Base-by-base conservation (phyloP, 1,140 invertebrate genomes). In the Hydropsyche tenuis region DNA sequence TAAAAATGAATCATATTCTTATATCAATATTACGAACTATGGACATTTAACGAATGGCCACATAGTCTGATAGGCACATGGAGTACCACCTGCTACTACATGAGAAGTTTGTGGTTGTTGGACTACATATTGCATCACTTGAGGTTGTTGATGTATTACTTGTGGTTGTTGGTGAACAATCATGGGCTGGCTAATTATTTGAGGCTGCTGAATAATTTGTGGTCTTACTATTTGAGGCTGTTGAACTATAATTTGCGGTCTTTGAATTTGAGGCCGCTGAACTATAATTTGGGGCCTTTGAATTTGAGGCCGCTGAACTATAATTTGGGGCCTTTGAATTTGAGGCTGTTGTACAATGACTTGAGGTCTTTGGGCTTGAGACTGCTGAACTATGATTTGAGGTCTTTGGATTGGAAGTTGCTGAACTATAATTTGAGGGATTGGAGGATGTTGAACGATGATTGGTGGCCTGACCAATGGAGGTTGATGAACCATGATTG, bases 41-140 rank as follows among this genome's bases (percentile, higher is more conserved):
- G 1, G 56, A 20, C 56, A 60, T 25, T 25, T 60, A 12, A 60
- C 20, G n/a, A 12, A 60, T 22, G 56, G 56, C 56, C 56, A 60
- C 1, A 7, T 12, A 60, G 23, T 60, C 25, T 25, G 20, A 60
- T 60, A 60, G 4, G 7, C 5, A 25, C 48, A 53, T 18, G 9
- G 9, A 37, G 30, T 18, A 16, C 14, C 1, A n/a, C 48, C 9
- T 5, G 48, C 1, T 3, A 37, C 30, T 4, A 37, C 3, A 2
- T 53, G 48, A n/a, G 7, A 9, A 48, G 14, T 18, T n/a, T 48
- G 16, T 37, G 46, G 16, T 56, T 56, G 51, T 56, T 18, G 51
- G 3, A 14, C 46, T 14, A 48, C 16, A 20, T 18, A 18, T 56
- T 18, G 51, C 4, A 4, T 18, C 2, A 48, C 16, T 3, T 6